Base-by-base conservation (phyloP, 2,888 invertebrate species). In the Yponomeuta cagnagella region DNA sequence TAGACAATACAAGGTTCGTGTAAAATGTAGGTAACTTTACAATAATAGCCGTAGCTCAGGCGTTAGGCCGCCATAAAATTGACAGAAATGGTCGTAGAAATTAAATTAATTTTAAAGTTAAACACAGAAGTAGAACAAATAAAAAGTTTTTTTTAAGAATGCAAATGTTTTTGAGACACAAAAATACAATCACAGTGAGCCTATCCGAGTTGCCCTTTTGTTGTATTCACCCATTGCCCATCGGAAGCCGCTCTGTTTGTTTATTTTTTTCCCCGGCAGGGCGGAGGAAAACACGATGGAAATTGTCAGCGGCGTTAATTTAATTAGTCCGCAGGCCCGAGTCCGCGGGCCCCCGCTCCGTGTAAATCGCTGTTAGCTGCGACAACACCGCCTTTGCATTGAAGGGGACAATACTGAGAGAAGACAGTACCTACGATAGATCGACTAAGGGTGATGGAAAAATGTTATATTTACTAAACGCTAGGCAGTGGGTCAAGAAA, bases 291-390 rank as follows among this genome's bases (percentile, higher is more conserved):
- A 58, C 52, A 58, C 52, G 52, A 58, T 58, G 52, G 52, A 58
- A 58, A 58, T 58, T 58, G 52, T 58, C 52, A 58, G 15, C 52
- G 43, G 52, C 52, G 52, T 58, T 58, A 58, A 58, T 58, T 58
- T 15, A 58, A 58, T 58, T 58, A 58, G 52, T 58, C 15, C 1
- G 15, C 15, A 58, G 43, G 15, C 15, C 15, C 15, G 52, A 2
- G 52, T 12, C 52, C 10, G 52, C 52, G 10, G 52, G 15, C 4
- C 15, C 15, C 52, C 15, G 52, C 15, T 58, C 52, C 3, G 5
- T 58, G 52, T 58, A 58, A 58, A 15, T 58, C 15, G 52, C 52
- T 12, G 52, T 58, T 58, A 58, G 15, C 52, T 15, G 52, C 15
- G 52, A 58, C 52, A 15, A 58, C 15, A 58, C 52, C 15, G 15